phyloP scores from a whole-genome alignment of 2,797 vertebrate genomes.

The Propithecus deckenii region DNA sequence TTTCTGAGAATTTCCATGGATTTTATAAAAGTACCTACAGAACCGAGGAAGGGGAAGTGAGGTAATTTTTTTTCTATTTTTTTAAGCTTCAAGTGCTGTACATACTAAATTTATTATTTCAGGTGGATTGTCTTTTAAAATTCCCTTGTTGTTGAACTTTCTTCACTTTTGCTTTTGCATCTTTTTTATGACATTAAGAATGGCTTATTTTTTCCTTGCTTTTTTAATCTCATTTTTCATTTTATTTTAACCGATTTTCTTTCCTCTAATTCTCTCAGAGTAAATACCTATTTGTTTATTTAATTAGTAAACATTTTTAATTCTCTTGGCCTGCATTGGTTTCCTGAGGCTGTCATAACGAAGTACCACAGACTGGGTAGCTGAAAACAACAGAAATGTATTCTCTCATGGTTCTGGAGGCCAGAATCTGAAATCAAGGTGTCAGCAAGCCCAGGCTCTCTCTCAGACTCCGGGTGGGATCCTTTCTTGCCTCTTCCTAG shows the following conservation, averaged over 20 bases:
- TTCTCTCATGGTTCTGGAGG: neutral
- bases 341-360: neutral
- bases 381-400: neutral
- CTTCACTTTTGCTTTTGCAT: slow-evolving; percentile 6
- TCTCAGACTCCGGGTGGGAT: neutral
- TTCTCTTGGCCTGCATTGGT: neutral
- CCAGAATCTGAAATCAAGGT: neutral
- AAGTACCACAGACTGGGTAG: neutral
- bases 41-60: slow-evolving; percentile 88
- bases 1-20: slow-evolving; percentile 91
- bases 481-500: neutral
- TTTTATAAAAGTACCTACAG: slow-evolving; percentile 95
- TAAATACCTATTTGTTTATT: neutral
- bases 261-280: neutral
- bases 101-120: neutral
- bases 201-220: neutral
- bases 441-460: neutral
- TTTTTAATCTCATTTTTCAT: neutral
- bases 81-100: neutral
- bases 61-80: slow-evolving; percentile 81
- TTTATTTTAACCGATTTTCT: slow-evolving; percentile 7
- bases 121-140: neutral
- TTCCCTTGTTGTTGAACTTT: neutral
- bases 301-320: neutral
- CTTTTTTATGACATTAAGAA: slow-evolving; percentile 16